phyloP scores from a whole-genome alignment of 2,113 vertebrate species.

The Thunnus maccoyii region DNA sequence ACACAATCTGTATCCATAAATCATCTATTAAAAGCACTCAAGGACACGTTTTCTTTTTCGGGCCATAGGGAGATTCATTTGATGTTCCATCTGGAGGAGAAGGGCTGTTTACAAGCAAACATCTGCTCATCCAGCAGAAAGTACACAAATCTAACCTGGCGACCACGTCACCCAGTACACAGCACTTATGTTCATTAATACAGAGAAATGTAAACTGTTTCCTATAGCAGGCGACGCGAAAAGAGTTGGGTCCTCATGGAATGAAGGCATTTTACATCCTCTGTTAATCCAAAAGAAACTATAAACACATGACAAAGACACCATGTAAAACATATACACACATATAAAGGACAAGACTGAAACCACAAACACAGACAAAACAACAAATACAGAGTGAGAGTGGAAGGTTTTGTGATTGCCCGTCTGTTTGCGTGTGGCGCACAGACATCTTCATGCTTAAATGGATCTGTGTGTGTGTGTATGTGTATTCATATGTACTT shows the following conservation, averaged over 20 bases:
- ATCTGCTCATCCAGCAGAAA: conserved; percentile 65
- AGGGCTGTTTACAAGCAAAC: conserved; percentile 75
- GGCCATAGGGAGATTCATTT: conserved; percentile 54
- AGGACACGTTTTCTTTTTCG: conserved; percentile 43
- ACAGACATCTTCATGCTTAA: conserved; percentile 38
- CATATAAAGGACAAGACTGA: conserved; percentile 17
- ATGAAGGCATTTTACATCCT: conserved; percentile 54
- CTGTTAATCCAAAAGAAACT: conserved; percentile 50
- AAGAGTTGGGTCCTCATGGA: conserved; percentile 7
- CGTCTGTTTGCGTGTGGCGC: conserved; percentile 32
- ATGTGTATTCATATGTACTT: conserved; percentile 10
- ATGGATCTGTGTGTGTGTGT: conserved; percentile 19
- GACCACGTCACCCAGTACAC: conserved; percentile 29
- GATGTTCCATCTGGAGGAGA: conserved; percentile 69
- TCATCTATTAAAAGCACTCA: conserved; percentile 67
- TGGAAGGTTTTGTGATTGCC: not conserved
- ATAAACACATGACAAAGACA: conserved; percentile 57
- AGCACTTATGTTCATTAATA: conserved; percentile 60
- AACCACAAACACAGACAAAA: conserved; percentile 54
- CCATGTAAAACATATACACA: not conserved
- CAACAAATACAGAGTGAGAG: conserved; percentile 63
- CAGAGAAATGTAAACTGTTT: conserved; percentile 59
- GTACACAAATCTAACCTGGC: conserved; percentile 62
- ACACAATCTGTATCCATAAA: conserved; percentile 55
- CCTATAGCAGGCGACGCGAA: conserved; percentile 8